Conservation (phyloP, 2,888 invertebrate species). For the Empis livida region DNA sequence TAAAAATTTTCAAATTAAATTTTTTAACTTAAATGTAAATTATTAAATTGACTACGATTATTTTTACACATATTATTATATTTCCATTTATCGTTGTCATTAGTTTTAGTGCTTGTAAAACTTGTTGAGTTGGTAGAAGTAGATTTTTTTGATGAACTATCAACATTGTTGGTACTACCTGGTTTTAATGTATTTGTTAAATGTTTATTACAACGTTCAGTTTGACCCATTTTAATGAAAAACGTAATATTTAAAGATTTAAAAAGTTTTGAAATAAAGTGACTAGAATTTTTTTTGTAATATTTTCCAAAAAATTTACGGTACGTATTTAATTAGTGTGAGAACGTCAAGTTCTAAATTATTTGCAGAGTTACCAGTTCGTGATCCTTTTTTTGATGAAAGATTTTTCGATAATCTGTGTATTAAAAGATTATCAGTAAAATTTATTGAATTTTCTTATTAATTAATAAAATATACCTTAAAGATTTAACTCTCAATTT, state of each 20-base stretch:
- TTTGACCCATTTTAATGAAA: conserved; percentile 33
- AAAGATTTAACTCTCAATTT: background rate
- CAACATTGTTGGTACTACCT: conserved; percentile 15
- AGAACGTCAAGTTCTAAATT: conserved; percentile 71
- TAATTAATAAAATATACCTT: background rate
- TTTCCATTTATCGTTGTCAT: conserved; percentile 18
- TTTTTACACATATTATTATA: conserved; percentile 30
- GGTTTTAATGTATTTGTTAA: conserved; percentile 6
- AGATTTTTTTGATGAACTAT: conserved; percentile 21
- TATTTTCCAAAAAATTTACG: conserved; percentile 40
- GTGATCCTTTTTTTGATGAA: conserved; percentile 67
- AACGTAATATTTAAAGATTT: conserved; percentile 1
- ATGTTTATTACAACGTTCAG: conserved; percentile 5
- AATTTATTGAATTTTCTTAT: background rate
- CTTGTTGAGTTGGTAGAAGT: conserved; percentile 24
- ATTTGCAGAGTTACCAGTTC: conserved; percentile 75
- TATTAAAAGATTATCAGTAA: background rate
- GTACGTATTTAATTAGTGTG: conserved; percentile 74
- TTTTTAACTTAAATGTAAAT: conserved; percentile 28
- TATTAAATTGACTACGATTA: conserved; percentile 31
- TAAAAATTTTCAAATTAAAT: background rate
- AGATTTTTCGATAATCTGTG: conserved; percentile 70
- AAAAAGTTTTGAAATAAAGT: background rate
- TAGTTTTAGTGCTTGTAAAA: conserved; percentile 2
- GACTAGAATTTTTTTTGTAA: background rate